Evolutionary conservation across 2,113 vertebrate genomes (phyloP), one percentile per base, ranked within the genome.

Genomic region (Perca schrenkii): DNA sequence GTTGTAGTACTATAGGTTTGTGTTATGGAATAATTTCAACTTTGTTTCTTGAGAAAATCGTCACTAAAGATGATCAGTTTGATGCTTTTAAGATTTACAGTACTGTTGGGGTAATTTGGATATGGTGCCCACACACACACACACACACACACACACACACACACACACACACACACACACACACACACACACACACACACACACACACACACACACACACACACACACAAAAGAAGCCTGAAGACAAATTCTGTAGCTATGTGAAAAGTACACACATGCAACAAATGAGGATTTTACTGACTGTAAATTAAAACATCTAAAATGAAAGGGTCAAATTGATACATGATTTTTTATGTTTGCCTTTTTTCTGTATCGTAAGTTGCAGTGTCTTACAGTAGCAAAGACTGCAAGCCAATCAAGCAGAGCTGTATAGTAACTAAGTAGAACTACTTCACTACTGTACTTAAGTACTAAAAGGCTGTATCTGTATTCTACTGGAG

Each of bases 141-240:
- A n/a, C n/a, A n/a, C n/a, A n/a, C n/a, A n/a, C n/a, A n/a, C n/a
- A n/a, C n/a, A n/a, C n/a, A n/a, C n/a, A n/a, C 31, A 4, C 31
- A 34, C 31, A 34, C 31, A 34, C 31, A 34, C 69, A 73, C 4
- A 8, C 66, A 54, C 67, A 49, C 46, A 79, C 65, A 43, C 57
- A 53, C 62, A 64, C 74, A 25, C 65, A 64, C 54, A 80, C 67
- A 60, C 69, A 47, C 62, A 69, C 64, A 69, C 47, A 25, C 58
- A 52, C 47, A 15, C 53, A 50, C 54, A 54, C 53, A 15, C 13
- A 28, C 73, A 63, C 77, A 7, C 54, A 6, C 15, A 34, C 34
- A 34, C 34, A 34, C 34, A 34, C 34, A 34, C 1, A 34, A 6
- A 34, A 34, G 34, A 34, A 34, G 34, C 34, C 34, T 34, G 5